These are phyloP conservation scores for Eidolon dupreanum DNA, from an alignment of 2,797 vertebrate species.

Conservation along the genomic window DNA sequence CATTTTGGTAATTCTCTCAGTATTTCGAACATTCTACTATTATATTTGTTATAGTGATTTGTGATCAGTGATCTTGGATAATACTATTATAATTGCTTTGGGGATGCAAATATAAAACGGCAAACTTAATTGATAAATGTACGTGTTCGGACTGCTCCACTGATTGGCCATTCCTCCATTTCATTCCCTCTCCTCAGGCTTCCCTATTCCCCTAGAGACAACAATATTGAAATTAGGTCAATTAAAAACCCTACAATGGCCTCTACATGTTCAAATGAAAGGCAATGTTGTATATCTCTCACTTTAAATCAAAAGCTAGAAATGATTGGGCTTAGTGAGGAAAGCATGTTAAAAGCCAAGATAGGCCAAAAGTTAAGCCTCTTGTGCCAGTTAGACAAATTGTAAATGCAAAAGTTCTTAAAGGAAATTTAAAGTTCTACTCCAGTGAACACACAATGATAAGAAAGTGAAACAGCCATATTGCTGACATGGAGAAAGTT, in stretches of 20 bases:
- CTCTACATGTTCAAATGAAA: neutral
- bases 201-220: neutral
- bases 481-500: neutral
- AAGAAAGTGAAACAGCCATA: neutral
- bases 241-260: neutral
- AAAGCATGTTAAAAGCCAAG: neutral
- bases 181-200: neutral
- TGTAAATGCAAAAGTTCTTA: neutral
- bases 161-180: neutral
- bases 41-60: neutral
- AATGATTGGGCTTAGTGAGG: neutral
- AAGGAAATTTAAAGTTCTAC: neutral
- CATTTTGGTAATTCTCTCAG: neutral
- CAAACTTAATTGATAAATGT: neutral
- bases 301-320: neutral
- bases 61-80: neutral
- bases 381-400: neutral
- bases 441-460: neutral
- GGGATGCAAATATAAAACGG: neutral
- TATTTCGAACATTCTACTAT: neutral
- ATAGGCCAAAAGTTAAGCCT: neutral
- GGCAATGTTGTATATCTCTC: neutral
- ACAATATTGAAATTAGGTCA: neutral
- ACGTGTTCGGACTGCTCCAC: neutral
- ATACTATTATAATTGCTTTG: neutral